Evolutionary conservation across 2,888 invertebrate genomes (phyloP).

Genomic region (Drosophila cognata): DNA sequence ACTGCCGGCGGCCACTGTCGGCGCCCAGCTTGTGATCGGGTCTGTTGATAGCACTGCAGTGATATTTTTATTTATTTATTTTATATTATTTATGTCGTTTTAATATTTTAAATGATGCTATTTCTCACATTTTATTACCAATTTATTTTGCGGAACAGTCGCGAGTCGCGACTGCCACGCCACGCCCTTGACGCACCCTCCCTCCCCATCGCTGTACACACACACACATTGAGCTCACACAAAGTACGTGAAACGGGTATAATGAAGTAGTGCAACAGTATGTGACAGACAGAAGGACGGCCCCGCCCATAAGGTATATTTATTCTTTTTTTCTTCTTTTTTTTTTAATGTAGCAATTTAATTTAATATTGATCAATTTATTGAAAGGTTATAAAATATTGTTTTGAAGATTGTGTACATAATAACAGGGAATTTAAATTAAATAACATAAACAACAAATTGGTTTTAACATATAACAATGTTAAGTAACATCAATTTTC

Average conservation of each 20-base stretch:
- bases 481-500: too few relatives aligned
- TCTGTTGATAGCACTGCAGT: slow-evolving; percentile 64
- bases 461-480: too few relatives aligned
- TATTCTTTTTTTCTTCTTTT: neutral
- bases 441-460: too few relatives aligned
- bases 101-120: slow-evolving; percentile 78
- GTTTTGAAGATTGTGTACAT: too few relatives aligned
- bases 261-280: neutral
- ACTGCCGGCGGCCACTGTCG: slow-evolving; percentile 45
- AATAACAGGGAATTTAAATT: too few relatives aligned
- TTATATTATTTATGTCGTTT: slow-evolving; percentile 76
- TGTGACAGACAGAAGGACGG: neutral
- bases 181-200: slow-evolving; percentile 28
- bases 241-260: neutral
- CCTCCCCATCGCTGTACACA: neutral
- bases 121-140: slow-evolving; percentile 81
- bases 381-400: too few relatives aligned
- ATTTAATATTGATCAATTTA: too few relatives aligned
- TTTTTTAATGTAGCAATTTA: too few relatives aligned
- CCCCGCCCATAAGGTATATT: neutral
- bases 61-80: slow-evolving; percentile 78
- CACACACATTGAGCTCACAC: neutral
- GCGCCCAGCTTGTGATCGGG: slow-evolving; percentile 26
- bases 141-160: slow-evolving; percentile 60
- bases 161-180: slow-evolving; percentile 17